Evolutionary conservation across 1,140 invertebrate species (phyloP), one percentile per base, ranked within the genome.

Genomic region (Choristoneura fumiferana): DNA sequence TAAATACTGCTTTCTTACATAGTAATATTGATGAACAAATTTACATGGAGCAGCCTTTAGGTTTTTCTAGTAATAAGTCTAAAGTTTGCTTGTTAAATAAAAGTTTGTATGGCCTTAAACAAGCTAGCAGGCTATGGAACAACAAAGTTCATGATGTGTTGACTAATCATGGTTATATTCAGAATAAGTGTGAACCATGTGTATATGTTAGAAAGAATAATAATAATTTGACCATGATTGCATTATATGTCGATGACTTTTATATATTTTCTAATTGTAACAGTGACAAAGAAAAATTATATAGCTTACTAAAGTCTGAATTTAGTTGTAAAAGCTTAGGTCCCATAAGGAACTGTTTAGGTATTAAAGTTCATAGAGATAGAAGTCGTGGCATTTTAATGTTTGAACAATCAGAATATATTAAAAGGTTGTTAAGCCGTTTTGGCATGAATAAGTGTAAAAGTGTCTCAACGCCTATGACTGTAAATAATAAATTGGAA

Each of bases 1-100:
- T 85, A 6, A 69, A 62, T 60, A 79, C 73, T 4, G 81, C 82
- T 3, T 90, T 87, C 54, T 60, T 90, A 36, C 76, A 89, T 64
- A 78, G 81, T 22, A 53, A 67, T 3, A 61, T 89, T 39, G 69
- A 89, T 4, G 77, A 89, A 64, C 71, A 78, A 54, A 69, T 89
- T 12, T 87, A 75, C 57, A 88, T 89, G 71, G 36, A 77, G 17
- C 73, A 78, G 58, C 81, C 85, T 13, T 43, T 77, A 53, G 70
- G 65, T 40, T 71, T 70, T 15, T 15, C 5, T 22, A 38, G 58
- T 49, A 37, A 43, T 63, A 18, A 17, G n/a, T n/a, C n/a, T 40
- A 53, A 65, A 54, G 39, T 60, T 63, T 55, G 54, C 14, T 55
- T 55, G 14, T 17, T 55, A 10, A 13, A 37, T 5, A 55, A 55